These are phyloP conservation scores for Calosoma granatense DNA, from an alignment of 1,140 invertebrate genomes.

Conservation along the genomic window DNA sequence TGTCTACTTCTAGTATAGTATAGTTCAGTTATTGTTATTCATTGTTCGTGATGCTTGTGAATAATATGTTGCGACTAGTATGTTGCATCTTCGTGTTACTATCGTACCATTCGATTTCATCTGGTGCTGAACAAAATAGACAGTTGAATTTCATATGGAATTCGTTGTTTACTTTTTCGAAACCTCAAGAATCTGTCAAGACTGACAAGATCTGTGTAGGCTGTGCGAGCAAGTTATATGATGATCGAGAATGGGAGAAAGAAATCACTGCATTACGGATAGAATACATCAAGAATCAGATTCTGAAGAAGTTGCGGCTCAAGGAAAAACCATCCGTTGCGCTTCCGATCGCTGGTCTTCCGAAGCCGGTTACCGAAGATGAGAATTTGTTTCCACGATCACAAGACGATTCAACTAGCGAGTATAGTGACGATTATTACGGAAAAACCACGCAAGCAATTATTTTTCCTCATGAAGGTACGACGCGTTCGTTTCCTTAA, in stretches of 20 bases:
- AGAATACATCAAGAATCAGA: slow-evolving; percentile 72
- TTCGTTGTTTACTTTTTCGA: background rate
- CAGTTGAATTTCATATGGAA: background rate
- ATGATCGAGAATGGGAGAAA: slow-evolving; percentile 23
- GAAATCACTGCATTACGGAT: slow-evolving; percentile 49
- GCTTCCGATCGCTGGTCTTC: slow-evolving; percentile 45
- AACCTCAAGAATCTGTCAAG: background rate
- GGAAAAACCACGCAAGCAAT: slow-evolving; percentile 69
- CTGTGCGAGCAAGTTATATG: background rate
- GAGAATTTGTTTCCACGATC: slow-evolving; percentile 31
- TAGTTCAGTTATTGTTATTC: no score
- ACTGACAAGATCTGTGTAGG: background rate
- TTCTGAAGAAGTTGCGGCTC: slow-evolving; percentile 62
- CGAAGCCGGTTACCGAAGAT: slow-evolving; percentile 58
- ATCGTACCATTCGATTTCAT: background rate
- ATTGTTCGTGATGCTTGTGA: no score
- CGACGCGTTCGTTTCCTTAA: no score
- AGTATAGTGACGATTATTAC: slow-evolving; percentile 60
- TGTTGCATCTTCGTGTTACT: background rate
- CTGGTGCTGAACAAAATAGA: background rate
- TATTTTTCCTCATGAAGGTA: slow-evolving; percentile 64
- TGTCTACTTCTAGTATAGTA: background rate
- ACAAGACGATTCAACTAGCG: slow-evolving; percentile 36
- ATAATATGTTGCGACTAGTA: background rate
- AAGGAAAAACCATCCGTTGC: slow-evolving; percentile 57